A percentile compares a stretch with the other conserved stretches of the same genome.
Conservation (phyloP, 2,888 invertebrate species). For the Cantharis rustica region DNA sequence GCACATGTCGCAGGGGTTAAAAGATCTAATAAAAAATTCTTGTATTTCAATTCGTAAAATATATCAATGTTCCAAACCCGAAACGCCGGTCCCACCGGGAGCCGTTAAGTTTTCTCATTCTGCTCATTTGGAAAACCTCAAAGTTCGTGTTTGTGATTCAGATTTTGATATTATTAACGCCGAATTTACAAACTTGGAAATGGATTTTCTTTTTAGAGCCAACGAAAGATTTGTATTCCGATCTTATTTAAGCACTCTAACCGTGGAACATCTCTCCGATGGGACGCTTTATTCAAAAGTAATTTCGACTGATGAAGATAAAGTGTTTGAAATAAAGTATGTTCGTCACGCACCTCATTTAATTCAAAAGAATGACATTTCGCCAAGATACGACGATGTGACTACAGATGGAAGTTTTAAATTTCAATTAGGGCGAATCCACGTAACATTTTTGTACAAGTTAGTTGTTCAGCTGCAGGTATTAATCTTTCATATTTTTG, state of each 20-base stretch:
- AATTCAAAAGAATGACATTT: slow-evolving; percentile 59
- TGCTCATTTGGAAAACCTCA: slow-evolving; percentile 65
- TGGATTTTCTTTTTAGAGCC: slow-evolving; percentile 77
- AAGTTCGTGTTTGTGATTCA: slow-evolving; percentile 69
- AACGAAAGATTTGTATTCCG: slow-evolving; percentile 77
- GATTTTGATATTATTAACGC: slow-evolving; percentile 73
- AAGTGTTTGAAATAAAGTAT: slow-evolving; percentile 78
- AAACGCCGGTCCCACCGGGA: slow-evolving; percentile 77
- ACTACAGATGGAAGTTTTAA: slow-evolving; percentile 73
- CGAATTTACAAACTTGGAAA: slow-evolving; percentile 69
- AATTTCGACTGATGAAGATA: slow-evolving; percentile 78
- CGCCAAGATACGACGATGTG: slow-evolving; percentile 57
- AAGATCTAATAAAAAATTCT: slow-evolving; percentile 43
- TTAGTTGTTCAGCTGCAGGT: slow-evolving; percentile 70
- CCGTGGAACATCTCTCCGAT: slow-evolving; percentile 74
- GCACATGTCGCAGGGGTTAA: slow-evolving; percentile 43
- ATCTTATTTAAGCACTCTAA: slow-evolving; percentile 68
- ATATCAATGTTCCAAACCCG: slow-evolving; percentile 23
- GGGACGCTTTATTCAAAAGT: slow-evolving; percentile 78
- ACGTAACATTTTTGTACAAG: slow-evolving; percentile 71
- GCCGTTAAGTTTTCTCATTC: slow-evolving; percentile 77
- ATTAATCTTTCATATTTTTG: slow-evolving; percentile 16
- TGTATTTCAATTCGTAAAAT: slow-evolving; percentile 39
- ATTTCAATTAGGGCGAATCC: slow-evolving; percentile 71
- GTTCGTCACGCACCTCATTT: slow-evolving; percentile 68